phyloP scores from a whole-genome alignment of 2,113 vertebrate species.

The Protobothrops flavoviridis region DNA sequence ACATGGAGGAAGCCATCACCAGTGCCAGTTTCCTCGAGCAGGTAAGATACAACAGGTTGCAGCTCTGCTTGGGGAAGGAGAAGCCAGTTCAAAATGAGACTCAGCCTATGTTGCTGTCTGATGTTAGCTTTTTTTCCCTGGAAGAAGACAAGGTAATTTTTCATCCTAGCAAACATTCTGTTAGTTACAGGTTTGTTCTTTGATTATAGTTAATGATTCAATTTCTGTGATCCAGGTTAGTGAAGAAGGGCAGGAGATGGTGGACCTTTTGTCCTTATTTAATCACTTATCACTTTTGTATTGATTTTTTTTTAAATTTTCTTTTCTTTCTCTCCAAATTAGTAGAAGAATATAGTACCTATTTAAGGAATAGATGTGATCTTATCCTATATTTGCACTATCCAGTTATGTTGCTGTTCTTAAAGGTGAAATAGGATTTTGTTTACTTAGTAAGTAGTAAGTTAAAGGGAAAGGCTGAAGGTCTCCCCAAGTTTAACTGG shows the following conservation, averaged over 20 bases:
- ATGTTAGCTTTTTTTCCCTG: background rate
- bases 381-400: background rate
- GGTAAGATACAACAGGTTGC: slow-evolving; percentile 54
- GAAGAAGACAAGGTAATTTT: background rate
- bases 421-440: background rate
- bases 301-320: background rate
- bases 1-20: slow-evolving; percentile 82
- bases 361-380: background rate
- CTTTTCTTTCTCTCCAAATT: background rate
- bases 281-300: background rate
- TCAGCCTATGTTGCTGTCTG: background rate
- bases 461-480: background rate
- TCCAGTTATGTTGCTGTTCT: background rate
- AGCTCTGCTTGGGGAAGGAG: background rate
- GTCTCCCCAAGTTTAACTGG: background rate
- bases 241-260: background rate
- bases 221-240: background rate
- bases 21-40: slow-evolving; percentile 82
- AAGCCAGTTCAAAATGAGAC: background rate
- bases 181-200: background rate
- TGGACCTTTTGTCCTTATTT: background rate
- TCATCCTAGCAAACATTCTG: background rate
- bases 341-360: background rate
- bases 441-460: background rate
- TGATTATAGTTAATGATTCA: background rate